Base-by-base conservation (phyloP, 2,797 vertebrate genomes). In the Oryzias dopingdopingensis region DNA sequence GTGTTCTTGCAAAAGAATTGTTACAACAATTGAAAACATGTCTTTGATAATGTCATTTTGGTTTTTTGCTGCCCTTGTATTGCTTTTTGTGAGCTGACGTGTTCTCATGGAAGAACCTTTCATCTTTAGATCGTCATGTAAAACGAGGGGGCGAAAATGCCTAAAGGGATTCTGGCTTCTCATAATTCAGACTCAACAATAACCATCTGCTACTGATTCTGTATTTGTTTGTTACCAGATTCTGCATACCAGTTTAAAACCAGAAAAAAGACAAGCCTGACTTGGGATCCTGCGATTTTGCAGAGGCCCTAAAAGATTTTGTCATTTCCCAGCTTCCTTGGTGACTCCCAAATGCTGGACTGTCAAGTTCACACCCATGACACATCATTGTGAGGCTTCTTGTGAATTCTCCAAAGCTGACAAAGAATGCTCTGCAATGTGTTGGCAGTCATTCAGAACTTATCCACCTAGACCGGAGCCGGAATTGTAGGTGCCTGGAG, bases 331-430 rank as follows among this genome's bases (percentile, higher is more conserved):
- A 7, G 16, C 65, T 37, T 56, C 43, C 16, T 14, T 46, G 59
- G 17, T 29, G 69, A 17, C 29, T 42, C 16, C 56, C 51, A 23
- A 78, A 41, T 1, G 5, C 49, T 42, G 26, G 26, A 5, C 6
- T 4, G 51, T 46, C 20, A 0, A 22, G 20, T 3, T 22, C 20
- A 3, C 20, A 53, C 37, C 14, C 23, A 51, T 32, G 22, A 49
- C 47, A 55, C 4, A 41, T 54, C 10, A 65, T 22, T 24, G 49
- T 6, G 41, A 49, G 68, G 49, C 45, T 64, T 74, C 59, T 64
- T 67, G 53, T 66, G 65, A 65, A 52, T 50, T 46, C 18, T 29
- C 49, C 47, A 37, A 42, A 51, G 51, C 41, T 52, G 20, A 40
- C 43, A 59, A 26, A 47, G 23, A 61, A 61, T 52, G n/a, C 1